Conservation (phyloP, 2,888 invertebrate genomes). For the Merodon equestris region DNA sequence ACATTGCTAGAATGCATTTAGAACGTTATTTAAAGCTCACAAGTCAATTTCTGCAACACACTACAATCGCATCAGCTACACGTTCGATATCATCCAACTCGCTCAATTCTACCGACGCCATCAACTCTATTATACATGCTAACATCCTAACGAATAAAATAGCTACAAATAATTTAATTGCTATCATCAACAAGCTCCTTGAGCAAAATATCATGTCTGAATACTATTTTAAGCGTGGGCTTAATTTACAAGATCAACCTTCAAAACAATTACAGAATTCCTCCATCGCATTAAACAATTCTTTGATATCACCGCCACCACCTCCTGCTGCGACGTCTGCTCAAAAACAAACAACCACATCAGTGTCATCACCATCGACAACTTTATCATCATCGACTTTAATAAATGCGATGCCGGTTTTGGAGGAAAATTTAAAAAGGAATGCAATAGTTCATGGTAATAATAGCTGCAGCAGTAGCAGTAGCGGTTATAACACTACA, state of each 20-base stretch:
- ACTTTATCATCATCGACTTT: conserved; percentile 26
- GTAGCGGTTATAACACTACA: conserved; percentile 52
- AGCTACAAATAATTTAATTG: conserved; percentile 71
- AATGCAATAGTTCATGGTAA: conserved; percentile 39
- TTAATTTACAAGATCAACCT: conserved; percentile 62
- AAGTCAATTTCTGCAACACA: conserved; percentile 73
- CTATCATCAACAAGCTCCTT: conserved; percentile 71
- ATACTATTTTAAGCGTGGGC: conserved; percentile 71
- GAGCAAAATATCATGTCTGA: conserved; percentile 72
- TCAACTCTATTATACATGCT: conserved; percentile 71
- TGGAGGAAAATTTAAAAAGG: conserved; percentile 29
- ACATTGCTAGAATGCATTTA: conserved; percentile 76
- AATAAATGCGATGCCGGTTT: conserved; percentile 5
- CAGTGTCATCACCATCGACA: conserved; percentile 8
- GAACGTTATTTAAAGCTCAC: conserved; percentile 74
- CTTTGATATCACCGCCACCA: conserved; percentile 29
- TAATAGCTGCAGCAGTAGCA: conserved; percentile 54
- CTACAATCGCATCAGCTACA: conserved; percentile 72
- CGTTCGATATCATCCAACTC: conserved; percentile 60
- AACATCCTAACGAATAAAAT: conserved; percentile 72
- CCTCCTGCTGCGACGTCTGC: conserved; percentile 47
- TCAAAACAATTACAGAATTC: conserved; percentile 33
- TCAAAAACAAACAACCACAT: conserved; percentile 40
- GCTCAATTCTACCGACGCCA: conserved; percentile 68
- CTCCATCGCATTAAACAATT: neutral